Conservation (phyloP, 2,888 invertebrate species). For the Anarsia innoxiella region DNA sequence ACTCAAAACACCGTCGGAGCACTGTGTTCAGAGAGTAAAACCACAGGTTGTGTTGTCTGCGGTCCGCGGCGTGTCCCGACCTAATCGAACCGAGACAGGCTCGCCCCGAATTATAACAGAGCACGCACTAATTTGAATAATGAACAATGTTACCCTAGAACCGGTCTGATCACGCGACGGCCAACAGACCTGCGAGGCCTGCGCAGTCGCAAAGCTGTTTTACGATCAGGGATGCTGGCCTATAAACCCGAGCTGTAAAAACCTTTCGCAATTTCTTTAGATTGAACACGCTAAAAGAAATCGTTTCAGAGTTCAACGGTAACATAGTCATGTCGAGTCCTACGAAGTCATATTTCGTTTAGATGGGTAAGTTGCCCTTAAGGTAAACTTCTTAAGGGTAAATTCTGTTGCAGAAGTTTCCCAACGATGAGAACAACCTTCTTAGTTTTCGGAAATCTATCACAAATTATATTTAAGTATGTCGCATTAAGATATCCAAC, state of each 20-base stretch:
- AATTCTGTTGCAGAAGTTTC: too few species aligned
- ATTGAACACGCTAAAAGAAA: constrained; percentile 25
- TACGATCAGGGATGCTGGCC: constrained; percentile 48
- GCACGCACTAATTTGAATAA: constrained; percentile 70
- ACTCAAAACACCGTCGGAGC: constrained; percentile 5
- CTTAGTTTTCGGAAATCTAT: too few species aligned
- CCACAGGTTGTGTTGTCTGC: constrained; percentile 12
- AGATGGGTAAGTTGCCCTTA: too few species aligned
- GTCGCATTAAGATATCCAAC: too few species aligned
- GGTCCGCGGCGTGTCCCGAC: constrained; percentile 21
- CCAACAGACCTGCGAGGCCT: constrained; percentile 18
- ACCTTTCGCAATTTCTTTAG: constrained; percentile 32
- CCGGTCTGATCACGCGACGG: constrained; percentile 60
- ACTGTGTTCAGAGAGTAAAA: constrained; percentile 21
- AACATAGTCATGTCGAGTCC: too few species aligned
- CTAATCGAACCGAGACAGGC: constrained; percentile 43
- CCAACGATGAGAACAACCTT: too few species aligned
- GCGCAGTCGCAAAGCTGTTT: constrained; percentile 32
- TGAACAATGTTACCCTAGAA: constrained; percentile 62
- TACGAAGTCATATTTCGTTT: too few species aligned
- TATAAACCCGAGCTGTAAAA: constrained; percentile 44
- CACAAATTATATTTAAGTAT: too few species aligned
- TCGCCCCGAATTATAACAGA: constrained; percentile 56
- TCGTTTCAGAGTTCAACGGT: too few species aligned
- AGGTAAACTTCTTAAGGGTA: too few species aligned